These are phyloP conservation scores for Synergus japonicus DNA, from an alignment of 2,888 invertebrate genomes.

Conservation along the genomic window DNA sequence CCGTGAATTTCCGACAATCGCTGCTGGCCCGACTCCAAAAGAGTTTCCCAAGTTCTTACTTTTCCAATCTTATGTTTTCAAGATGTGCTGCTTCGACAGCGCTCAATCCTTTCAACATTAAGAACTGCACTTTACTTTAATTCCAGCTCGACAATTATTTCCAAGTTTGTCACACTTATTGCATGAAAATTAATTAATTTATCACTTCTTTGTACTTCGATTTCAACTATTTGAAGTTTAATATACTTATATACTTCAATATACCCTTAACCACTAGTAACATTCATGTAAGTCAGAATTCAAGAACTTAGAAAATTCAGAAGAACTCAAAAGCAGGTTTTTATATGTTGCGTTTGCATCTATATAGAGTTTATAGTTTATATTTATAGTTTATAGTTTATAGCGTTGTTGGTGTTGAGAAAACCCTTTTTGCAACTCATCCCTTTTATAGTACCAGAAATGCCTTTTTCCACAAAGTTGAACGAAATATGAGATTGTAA, in stretches of 20 bases:
- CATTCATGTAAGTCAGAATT: too few species aligned
- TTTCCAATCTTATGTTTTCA: conserved; percentile 48
- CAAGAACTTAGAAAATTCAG: too few species aligned
- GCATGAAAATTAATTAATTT: too few species aligned
- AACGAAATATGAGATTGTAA: conserved; percentile 14
- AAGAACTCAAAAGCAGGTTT: background rate
- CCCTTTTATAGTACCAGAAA: background rate
- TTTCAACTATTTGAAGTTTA: too few species aligned
- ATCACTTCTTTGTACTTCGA: too few species aligned
- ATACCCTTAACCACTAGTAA: too few species aligned
- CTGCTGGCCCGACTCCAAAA: conserved; percentile 69
- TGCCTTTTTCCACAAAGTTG: conserved; percentile 12
- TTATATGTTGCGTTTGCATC: background rate
- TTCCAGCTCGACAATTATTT: conserved; percentile 7
- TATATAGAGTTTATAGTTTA: background rate
- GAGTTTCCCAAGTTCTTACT: conserved; percentile 61
- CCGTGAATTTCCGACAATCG: conserved; percentile 71
- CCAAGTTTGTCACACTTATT: too few species aligned
- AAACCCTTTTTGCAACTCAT: conserved; percentile 1
- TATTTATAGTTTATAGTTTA: background rate
- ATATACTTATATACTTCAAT: too few species aligned
- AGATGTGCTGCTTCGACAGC: conserved; percentile 17
- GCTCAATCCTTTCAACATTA: conserved; percentile 15
- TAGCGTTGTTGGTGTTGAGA: background rate
- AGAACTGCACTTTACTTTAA: conserved; percentile 1